Evolutionary conservation across 2,797 vertebrate species (phyloP).

Genomic region (Pogoniulus pusillus): DNA sequence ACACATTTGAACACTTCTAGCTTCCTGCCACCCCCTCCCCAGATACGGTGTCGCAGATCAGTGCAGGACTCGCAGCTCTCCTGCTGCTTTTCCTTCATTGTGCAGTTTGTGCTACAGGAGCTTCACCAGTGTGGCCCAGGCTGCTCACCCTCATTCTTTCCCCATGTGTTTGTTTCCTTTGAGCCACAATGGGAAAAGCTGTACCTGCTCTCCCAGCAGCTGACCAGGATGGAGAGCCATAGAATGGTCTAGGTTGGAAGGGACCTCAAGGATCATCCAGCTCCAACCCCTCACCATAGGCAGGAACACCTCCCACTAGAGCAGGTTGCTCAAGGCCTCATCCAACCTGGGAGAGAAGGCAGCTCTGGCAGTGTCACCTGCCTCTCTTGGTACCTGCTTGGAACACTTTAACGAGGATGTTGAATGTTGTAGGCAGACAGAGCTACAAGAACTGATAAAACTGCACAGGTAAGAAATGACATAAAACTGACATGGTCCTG

Average conservation of each 20-base stretch:
- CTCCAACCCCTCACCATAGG: no score
- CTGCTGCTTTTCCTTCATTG: constrained; percentile 70
- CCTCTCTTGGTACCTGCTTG: neutral
- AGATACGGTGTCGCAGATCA: constrained; percentile 64
- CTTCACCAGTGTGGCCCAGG: constrained; percentile 8
- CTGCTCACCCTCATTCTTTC: constrained; percentile 31
- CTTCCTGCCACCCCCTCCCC: constrained; percentile 52
- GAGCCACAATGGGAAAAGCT: constrained; percentile 4
- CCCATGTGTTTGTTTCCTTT: neutral
- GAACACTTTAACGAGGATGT: constrained; percentile 14
- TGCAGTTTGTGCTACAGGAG: constrained; percentile 65
- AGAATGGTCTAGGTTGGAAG: no score
- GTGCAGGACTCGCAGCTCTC: constrained; percentile 63
- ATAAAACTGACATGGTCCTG: constrained; percentile 23
- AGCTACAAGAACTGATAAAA: constrained; percentile 42
- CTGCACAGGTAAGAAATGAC: constrained; percentile 55
- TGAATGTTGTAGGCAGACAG: constrained; percentile 27
- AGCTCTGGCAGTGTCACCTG: neutral
- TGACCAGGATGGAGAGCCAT: neutral
- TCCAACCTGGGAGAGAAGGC: no score
- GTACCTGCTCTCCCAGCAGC: neutral
- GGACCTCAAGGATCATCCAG: no score
- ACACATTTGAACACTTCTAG: constrained; percentile 69
- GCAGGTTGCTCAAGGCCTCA: no score
- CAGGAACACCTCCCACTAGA: no score